These are phyloP conservation scores for Andrena bicolor DNA, from an alignment of 2,888 invertebrate genomes.

Conservation along the genomic window DNA sequence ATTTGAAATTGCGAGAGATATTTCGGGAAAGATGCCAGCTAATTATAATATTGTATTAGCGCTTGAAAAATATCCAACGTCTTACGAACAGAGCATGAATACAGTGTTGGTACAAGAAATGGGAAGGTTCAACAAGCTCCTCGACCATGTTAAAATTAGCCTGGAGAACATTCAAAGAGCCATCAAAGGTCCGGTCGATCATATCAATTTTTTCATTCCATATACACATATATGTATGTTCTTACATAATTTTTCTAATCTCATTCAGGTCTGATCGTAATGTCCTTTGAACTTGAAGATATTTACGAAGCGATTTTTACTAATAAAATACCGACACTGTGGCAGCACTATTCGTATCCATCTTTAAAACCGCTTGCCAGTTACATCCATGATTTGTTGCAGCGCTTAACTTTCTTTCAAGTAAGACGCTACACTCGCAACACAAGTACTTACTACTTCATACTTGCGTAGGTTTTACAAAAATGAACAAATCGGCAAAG, in stretches of 20 bases:
- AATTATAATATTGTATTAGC: slow-evolving; percentile 89
- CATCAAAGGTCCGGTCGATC: slow-evolving; percentile 90
- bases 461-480: no score
- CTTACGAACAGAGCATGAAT: slow-evolving; percentile 96
- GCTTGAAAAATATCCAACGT: slow-evolving; percentile 90
- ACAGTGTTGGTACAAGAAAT: slow-evolving; percentile 96
- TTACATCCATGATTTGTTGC: slow-evolving; percentile 94
- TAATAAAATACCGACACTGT: slow-evolving; percentile 93
- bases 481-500: no score
- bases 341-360: slow-evolving; percentile 95
- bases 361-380: slow-evolving; percentile 96
- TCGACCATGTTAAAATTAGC: slow-evolving; percentile 91
- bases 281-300: slow-evolving; percentile 94
- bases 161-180: slow-evolving; percentile 93
- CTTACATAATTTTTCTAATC: neutral
- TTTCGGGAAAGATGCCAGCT: slow-evolving; percentile 91
- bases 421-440: slow-evolving; percentile 84
- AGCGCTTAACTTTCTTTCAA: slow-evolving; percentile 93
- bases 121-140: slow-evolving; percentile 91
- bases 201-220: neutral
- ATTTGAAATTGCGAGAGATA: slow-evolving; percentile 91
- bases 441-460: neutral
- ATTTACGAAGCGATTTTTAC: slow-evolving; percentile 93
- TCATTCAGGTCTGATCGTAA: slow-evolving; percentile 91
- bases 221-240: no score